phyloP scores from a whole-genome alignment of 2,113 vertebrate genomes.

The Myxocyprinus asiaticus region DNA sequence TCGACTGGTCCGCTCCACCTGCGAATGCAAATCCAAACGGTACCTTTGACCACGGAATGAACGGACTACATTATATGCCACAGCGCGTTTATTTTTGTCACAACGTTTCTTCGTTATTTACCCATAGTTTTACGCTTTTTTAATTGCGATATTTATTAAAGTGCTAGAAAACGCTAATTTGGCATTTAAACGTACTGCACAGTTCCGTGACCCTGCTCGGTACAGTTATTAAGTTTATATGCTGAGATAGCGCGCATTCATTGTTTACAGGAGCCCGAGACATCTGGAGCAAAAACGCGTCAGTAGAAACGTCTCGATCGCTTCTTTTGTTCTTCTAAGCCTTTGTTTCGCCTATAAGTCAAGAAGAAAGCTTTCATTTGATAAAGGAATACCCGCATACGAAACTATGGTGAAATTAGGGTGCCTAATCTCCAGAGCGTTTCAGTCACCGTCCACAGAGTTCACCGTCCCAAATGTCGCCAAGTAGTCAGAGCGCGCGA shows the following conservation, averaged over 20 bases:
- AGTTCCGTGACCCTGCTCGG: not conserved
- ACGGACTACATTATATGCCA: not conserved
- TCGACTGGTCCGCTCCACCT: not conserved
- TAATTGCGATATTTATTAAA: not conserved
- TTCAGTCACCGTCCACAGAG: constrained; percentile 18
- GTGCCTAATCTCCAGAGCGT: constrained; percentile 41
- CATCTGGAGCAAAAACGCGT: constrained; percentile 51
- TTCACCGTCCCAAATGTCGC: constrained; percentile 48
- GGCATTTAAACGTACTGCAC: not conserved
- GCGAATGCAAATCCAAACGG: not conserved
- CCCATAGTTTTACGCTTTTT: not conserved
- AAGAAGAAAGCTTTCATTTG: not conserved
- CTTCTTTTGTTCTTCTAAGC: too few species aligned
- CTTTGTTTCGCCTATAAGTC: too few species aligned
- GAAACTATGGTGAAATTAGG: constrained; percentile 52
- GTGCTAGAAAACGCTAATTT: not conserved
- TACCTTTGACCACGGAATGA: not conserved
- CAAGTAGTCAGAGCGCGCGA: constrained; percentile 34
- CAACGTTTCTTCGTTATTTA: too few species aligned
- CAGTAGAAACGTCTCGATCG: not conserved
- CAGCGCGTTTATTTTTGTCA: not conserved
- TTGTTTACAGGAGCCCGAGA: constrained; percentile 58
- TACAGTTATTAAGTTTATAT: not conserved
- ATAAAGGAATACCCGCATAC: too few species aligned
- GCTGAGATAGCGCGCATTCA: constrained; percentile 26